Conservation (phyloP, 2,888 invertebrate genomes). For the Lomographa bimaculata region DNA sequence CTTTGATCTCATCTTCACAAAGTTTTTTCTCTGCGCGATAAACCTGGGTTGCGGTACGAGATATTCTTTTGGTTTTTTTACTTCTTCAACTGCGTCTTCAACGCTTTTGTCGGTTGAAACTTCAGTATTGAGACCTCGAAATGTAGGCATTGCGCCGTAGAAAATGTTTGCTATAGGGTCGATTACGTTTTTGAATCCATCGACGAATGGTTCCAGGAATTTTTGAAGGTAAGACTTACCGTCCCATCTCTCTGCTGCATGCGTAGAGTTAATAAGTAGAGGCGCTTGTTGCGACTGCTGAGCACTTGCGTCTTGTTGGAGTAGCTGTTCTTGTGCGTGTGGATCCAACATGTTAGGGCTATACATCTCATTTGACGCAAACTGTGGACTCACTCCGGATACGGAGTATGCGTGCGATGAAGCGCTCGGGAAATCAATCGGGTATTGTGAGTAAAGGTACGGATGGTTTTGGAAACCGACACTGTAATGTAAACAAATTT, state of each 20-base stretch:
- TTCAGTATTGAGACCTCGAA: slow-evolving; percentile 69
- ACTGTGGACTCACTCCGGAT: slow-evolving; percentile 76
- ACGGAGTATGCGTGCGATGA: slow-evolving; percentile 81
- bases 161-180: slow-evolving; percentile 71
- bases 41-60: slow-evolving; percentile 70
- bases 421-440: slow-evolving; percentile 81
- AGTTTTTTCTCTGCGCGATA: slow-evolving; percentile 73
- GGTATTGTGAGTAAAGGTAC: slow-evolving; percentile 80
- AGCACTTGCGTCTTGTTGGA: slow-evolving; percentile 73
- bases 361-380: slow-evolving; percentile 76
- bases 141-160: slow-evolving; percentile 71
- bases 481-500: slow-evolving; percentile 78
- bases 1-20: slow-evolving; percentile 48
- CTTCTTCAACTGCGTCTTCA: slow-evolving; percentile 53
- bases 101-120: slow-evolving; percentile 59
- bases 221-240: slow-evolving; percentile 78
- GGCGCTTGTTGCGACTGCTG: slow-evolving; percentile 81
- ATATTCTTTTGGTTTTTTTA: slow-evolving; percentile 64
- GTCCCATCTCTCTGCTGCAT: slow-evolving; percentile 78
- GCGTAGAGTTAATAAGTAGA: slow-evolving; percentile 65
- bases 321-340: slow-evolving; percentile 71
- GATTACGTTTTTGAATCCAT: slow-evolving; percentile 61
- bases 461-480: slow-evolving; percentile 79
- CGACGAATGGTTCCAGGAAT: slow-evolving; percentile 72
- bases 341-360: slow-evolving; percentile 69